Base-by-base conservation (phyloP, 1,140 invertebrate species). In the Battus philenor region DNA sequence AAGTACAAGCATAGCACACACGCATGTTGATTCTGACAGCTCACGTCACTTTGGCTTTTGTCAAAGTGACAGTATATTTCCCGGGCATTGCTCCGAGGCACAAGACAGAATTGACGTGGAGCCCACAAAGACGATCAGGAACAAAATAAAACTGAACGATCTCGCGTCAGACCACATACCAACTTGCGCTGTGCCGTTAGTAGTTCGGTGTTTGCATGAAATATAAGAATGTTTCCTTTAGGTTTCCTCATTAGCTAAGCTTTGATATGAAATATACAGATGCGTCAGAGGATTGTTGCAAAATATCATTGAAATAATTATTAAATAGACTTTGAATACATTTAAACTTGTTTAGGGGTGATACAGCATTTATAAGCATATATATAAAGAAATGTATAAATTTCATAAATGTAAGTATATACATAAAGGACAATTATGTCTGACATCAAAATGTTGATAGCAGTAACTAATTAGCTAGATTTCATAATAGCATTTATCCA, bases 131-230 rank as follows among this genome's bases (percentile, higher is more conserved):
- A 46, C 16, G 33, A 46, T 44, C 39, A 31, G 24, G 31, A 43
- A 30, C 9, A 30, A 11, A 10, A 38, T 10, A 38, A 18, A 29
- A 29, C 13, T 41, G n/a, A 41, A 41, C 38, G 29, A 41, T 27
- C 16, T 41, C 22, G 38, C 38, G 38, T 29, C 12, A 30, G 53
- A 54, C 54, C 49, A 84, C 80, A 66, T 84, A 84, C 80, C 80
- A 59, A 84, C 78, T 84, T 84, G 80, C 59, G 80, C 80, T 84
- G 78, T 71, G 70, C 57, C 69, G 29, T 52, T 58, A 57, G 51
- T 57, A 61, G 27, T 10, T 30, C 12, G n/a, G 50, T 50, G 67
- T 30, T 50, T 63, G 80, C 80, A 81, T 84, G 80, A 62, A 84
- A 84, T 68, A 65, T 41, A 72, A 68, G 57, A 68, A 47, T 39